Base-by-base conservation (phyloP, 2,888 invertebrate genomes). In the Beris morrisii region DNA sequence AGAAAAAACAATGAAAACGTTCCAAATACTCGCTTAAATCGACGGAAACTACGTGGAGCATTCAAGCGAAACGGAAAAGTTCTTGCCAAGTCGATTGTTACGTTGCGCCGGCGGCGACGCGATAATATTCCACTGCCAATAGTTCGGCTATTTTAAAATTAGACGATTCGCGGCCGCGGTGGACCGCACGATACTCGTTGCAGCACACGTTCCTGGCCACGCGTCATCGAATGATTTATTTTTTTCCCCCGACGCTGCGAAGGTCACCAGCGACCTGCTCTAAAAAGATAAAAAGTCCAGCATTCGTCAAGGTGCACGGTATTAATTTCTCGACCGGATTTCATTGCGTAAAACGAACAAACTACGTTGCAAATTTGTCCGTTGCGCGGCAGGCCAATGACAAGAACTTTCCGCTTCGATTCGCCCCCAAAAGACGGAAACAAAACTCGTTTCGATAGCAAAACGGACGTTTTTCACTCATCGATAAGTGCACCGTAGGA, bases 81-180 rank as follows among this genome's bases (percentile, higher is more conserved):
- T 11, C 46, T 15, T 15, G 7, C 15, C 11, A 11, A 7, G 30
- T 28, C 53, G 28, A 11, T 11, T 22, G 22, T 28, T 13, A 15
- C 48, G 48, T 7, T 4, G n/a, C 48, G 52, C 3, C 52, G 22
- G 4, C 6, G 52, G 11, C 12, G 30, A 43, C 15, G 22, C 15
- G 43, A 12, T 13, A 59, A 59, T 46, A 48, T 59, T 30, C 30
- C 30, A 59, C 15, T 59, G 22, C n/a, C 59, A 13, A 7, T 6
- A 2, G 48, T 31, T 48, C 13, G 59, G 59, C 4, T 44, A 56
- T 43, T 56, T 48, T 59, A 13, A 48, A 31, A 3, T 45, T 45
- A 11, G 32, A n/a, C 4, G 15, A 15, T 43, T 46, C 12, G 28
- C 2, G 22, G 22, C 22, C 22, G 22, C 44, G 22, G 9, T 45